Base-by-base conservation (phyloP, 2,888 invertebrate genomes). In the Synergus gifuensis region DNA sequence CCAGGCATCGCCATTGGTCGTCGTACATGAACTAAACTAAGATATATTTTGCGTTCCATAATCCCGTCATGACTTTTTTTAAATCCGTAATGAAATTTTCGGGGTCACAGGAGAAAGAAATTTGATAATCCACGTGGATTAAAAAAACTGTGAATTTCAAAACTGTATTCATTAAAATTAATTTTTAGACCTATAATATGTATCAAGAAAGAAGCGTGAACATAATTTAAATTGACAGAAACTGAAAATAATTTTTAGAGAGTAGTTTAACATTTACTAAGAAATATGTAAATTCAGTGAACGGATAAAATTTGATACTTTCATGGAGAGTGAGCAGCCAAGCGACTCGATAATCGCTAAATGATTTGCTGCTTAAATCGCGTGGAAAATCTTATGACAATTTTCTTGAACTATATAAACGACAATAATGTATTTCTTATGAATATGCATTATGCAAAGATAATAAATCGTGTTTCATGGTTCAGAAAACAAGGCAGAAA, bases 21-120 rank as follows among this genome's bases (percentile, higher is more conserved):
- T 28, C 63, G 78, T 80, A 81, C 60, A 63, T 67, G 76, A 40
- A 44, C 76, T 16, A 18, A 40, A 22, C 42, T 44, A 16, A 42
- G 67, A 81, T 82, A 79, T 81, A 80, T 83, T 81, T 58, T 49
- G 42, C 42, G 42, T 36, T 73, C 54, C 11, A 62, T 28, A 62
- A 28, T 5, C 62, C 62, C 40, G 73, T n/a, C 36, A 54, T 73
- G 49, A 36, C 42, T 46, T 54, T 49, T 69, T 69, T 69, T 11
- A 3, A 9, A 9, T 69, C 4, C 28, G n/a, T 7, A 36, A n/a
- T 73, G 54, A 54, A 54, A 18, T 46, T 36, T 54, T 40, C 28
- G 54, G n/a, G n/a, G 40, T 54, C 18, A 36, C 36, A 40, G 40
- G 42, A 42, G n/a, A 18, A 54, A 54, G 36, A 54, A 49, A 36